A percentile compares a stretch with the other conserved stretches of the same genome.
phyloP scores from a whole-genome alignment of 1,140 invertebrate species.

The Pseudomyrmex pallidus region DNA sequence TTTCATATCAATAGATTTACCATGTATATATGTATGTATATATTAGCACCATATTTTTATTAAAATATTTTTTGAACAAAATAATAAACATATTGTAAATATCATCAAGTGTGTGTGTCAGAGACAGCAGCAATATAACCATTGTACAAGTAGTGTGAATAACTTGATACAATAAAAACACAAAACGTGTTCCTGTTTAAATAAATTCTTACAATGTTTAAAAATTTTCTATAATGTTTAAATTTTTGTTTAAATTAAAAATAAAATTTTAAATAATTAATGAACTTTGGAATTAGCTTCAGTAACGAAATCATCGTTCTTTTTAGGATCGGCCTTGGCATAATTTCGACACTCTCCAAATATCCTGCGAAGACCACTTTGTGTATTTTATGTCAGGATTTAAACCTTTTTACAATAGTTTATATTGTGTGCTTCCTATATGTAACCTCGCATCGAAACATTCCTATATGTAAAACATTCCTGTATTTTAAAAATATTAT shows the following conservation, averaged over 20 bases:
- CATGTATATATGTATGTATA: background rate
- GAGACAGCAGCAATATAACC: slow-evolving; percentile 16
- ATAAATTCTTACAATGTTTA: no score
- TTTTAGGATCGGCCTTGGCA: slow-evolving; percentile 73
- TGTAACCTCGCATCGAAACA: slow-evolving; percentile 26
- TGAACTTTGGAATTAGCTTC: background rate
- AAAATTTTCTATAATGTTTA: no score
- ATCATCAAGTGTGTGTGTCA: slow-evolving; percentile 8
- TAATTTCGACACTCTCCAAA: slow-evolving; percentile 66
- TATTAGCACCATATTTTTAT: background rate
- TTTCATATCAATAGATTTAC: background rate
- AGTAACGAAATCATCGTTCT: slow-evolving; percentile 66
- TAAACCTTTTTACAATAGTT: slow-evolving; percentile 27
- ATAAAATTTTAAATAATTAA: background rate
- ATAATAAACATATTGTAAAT: background rate
- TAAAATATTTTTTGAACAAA: background rate
- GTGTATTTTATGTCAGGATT: slow-evolving; percentile 37
- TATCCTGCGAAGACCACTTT: slow-evolving; percentile 37
- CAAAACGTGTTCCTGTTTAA: no score
- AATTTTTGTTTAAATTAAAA: background rate
- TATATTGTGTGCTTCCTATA: slow-evolving; percentile 24
- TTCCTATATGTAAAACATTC: background rate
- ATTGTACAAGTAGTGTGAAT: background rate
- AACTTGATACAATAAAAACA: no score
- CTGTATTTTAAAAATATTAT: slow-evolving; percentile 4